Percentiles rank a stretch among this genome's conserved stretches.
These are phyloP conservation scores for Erynnis tages DNA, from an alignment of 2,888 invertebrate genomes.

Conservation along the genomic window DNA sequence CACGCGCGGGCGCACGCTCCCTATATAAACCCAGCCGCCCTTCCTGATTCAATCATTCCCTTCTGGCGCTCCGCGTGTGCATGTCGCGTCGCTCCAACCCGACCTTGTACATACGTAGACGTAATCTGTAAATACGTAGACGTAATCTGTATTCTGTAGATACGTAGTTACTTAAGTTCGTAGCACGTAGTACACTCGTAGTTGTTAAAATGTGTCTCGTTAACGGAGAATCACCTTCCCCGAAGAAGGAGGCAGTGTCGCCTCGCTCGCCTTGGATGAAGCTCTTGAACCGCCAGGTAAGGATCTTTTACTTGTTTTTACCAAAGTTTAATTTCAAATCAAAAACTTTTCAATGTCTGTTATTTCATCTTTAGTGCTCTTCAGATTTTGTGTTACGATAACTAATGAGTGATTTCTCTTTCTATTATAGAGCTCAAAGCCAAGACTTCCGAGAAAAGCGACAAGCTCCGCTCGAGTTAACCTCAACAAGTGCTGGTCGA, in stretches of 20 bases:
- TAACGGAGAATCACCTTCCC: conserved; percentile 71
- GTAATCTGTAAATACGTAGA: conserved; percentile 52
- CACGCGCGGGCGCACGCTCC: conserved; percentile 50
- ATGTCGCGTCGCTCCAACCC: conserved; percentile 53
- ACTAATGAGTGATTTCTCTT: conserved; percentile 36
- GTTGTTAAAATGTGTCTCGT: conserved; percentile 76
- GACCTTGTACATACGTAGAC: conserved; percentile 72
- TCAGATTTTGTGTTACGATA: background rate
- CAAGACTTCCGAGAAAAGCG: conserved; percentile 80
- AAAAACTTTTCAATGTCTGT: background rate
- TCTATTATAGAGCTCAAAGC: conserved; percentile 79
- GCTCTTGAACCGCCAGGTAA: conserved; percentile 81
- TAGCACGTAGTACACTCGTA: conserved; percentile 51
- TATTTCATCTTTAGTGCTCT: background rate
- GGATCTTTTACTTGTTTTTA: conserved; percentile 33
- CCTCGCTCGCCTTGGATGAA: conserved; percentile 82
- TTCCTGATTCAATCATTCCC: conserved; percentile 75
- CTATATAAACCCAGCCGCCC: conserved; percentile 64
- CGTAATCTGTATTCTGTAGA: conserved; percentile 25
- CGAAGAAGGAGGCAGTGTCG: conserved; percentile 65
- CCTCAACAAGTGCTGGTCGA: conserved; percentile 84
- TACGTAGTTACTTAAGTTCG: conserved; percentile 48
- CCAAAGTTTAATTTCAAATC: background rate
- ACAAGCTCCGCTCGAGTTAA: conserved; percentile 82
- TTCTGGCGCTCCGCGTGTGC: conserved; percentile 63